Evolutionary conservation across 1,140 invertebrate species (phyloP), one percentile per base, ranked within the genome.

Genomic region (Brachystomella parvula): DNA sequence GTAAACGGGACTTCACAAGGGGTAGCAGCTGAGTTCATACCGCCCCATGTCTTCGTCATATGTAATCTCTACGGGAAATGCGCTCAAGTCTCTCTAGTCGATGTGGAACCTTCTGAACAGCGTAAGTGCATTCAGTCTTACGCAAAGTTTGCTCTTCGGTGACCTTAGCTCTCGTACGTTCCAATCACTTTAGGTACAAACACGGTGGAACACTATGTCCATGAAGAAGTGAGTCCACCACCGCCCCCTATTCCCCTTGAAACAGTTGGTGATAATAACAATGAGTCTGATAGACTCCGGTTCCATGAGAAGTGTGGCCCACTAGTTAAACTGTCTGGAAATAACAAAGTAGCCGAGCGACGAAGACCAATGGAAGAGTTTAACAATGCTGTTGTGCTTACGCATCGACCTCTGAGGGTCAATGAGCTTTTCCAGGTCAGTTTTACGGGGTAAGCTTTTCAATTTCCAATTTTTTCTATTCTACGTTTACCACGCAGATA

Each of bases 1-100:
- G 83, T 96, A 0, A 95, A 96, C 79, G 91, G 91, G 6, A 81
- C 87, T 64, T 89, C 90, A 29, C 89, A 94, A 78, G 93, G 93
- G 15, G 80, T 92, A 56, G 92, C 92, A 1, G 89, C 87, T 0
- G 82, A 81, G 69, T 85, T 86, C 73, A 81, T 96, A 69, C 91
- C 92, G 28, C 74, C 81, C 19, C 79, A 82, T 47, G 81, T 96
- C 19, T 95, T 86, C 82, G 92, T 89, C 9, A 85, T 96, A 17
- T 84, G 96, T 29, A 91, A 95, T 79, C 81, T 97, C 75, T 96
- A 94, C 78, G 92, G 92, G 1, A 92, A 94, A 77, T 95, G 92
- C 80, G 87, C 90, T 6, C 92, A 95, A 82, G 87, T 96, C 12
- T 87, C 81, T 6, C 74, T 82, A 17, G 71, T 68, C 26, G 69